A percentile compares a stretch with the other conserved stretches of the same genome.
These are phyloP conservation scores for Acromyrmex echinatior DNA, from an alignment of 1,140 invertebrate species.

Conservation along the genomic window DNA sequence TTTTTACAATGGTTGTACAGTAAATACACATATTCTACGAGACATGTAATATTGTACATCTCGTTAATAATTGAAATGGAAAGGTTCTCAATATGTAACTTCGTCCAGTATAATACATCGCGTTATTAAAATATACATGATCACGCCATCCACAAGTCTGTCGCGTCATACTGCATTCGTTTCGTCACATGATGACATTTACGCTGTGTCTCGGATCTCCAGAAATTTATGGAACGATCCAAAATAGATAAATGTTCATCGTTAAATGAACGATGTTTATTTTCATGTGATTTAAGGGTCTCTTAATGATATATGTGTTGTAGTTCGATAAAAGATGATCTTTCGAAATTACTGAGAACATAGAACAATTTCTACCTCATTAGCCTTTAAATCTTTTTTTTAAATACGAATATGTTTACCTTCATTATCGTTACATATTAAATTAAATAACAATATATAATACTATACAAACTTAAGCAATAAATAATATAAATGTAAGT, in stretches of 20 bases:
- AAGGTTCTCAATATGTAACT: not conserved
- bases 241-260: slow-evolving; percentile 14
- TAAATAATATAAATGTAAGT: not conserved
- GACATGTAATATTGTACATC: not conserved
- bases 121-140: slow-evolving; percentile 43
- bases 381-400: not conserved
- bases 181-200: slow-evolving; percentile 39
- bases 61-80: slow-evolving; percentile 23
- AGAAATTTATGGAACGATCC: slow-evolving; percentile 44
- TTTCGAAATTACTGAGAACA: not conserved
- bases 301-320: not conserved
- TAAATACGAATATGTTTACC: not conserved
- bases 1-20: not conserved
- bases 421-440: not conserved
- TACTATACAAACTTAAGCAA: not conserved
- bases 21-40: not conserved
- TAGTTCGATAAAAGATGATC: slow-evolving; percentile 3
- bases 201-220: slow-evolving; percentile 5
- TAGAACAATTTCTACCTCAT: not conserved
- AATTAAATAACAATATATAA: not conserved
- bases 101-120: not conserved
- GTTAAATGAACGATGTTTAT: slow-evolving; percentile 10
- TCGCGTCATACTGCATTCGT: slow-evolving; percentile 1
- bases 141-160: slow-evolving; percentile 7
- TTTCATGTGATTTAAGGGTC: not conserved